Evolutionary conservation across 2,797 vertebrate species (phyloP), one percentile per base, ranked within the genome.

Genomic region (Lacerta bilineata): DNA sequence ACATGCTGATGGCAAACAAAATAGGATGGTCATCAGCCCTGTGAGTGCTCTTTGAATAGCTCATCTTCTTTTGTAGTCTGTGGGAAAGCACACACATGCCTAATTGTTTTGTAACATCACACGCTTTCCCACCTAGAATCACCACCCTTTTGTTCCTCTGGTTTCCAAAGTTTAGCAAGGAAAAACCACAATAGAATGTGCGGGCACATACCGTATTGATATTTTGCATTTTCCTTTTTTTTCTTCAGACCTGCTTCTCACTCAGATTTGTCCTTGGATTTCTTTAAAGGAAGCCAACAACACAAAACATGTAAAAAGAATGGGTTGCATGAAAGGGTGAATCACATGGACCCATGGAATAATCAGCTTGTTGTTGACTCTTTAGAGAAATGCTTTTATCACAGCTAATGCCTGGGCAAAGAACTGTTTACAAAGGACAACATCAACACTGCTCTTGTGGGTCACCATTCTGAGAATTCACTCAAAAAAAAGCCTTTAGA

Each of bases 321-420:
- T 87, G n/a, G 72, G 55, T 76, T 83, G 68, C 39, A 88, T 85
- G 90, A 79, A 78, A 72, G 90, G 83, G 91, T 90, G 91, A 94
- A 69, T 95, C 89, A 93, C 0, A 0, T 80, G 71, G 69, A 92
- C 89, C 50, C 69, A 50, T 50, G 46, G n/a, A 80, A 84, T 94
- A 90, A 92, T 91, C 91, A 93, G 50, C 33, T 76, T 18, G 33
- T 83, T 71, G 71, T 29, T 94, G 94, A 93, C 46, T 95, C 92
- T 92, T 86, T 88, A 82, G 80, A 89, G 78, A 55, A 90, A 81
- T 90, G 23, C 61, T 93, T 93, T 91, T 88, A 93, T 88, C 81
- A 69, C 72, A 84, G 41, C 75, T 92, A 92, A 93, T 91, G 94
- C 66, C 10, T 71, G 87, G 80, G 85, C 71, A 88, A 74, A 55